These are phyloP conservation scores for Stictonetta naevosa DNA, from an alignment of 2,113 vertebrate species.

Conservation along the genomic window DNA sequence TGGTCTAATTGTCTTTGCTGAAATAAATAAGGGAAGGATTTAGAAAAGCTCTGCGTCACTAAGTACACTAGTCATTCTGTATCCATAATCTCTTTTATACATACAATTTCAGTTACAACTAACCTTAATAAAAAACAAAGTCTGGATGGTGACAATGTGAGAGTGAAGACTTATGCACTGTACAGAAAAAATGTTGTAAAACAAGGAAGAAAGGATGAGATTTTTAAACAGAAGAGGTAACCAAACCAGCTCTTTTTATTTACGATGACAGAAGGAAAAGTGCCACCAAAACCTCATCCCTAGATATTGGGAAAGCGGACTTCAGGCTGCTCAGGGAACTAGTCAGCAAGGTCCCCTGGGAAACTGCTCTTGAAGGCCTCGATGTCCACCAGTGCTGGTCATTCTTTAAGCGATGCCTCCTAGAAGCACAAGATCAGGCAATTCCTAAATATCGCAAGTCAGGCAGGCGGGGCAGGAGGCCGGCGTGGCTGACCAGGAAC, in stretches of 20 bases:
- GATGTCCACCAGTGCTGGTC: too few species aligned
- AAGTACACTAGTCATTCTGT: neutral
- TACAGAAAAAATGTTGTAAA: neutral
- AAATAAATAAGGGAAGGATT: neutral
- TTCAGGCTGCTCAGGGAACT: too few species aligned
- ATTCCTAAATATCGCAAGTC: too few species aligned
- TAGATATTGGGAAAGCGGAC: too few species aligned
- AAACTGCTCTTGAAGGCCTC: too few species aligned
- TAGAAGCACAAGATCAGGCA: too few species aligned
- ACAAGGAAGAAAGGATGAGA: neutral
- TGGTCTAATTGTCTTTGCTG: neutral
- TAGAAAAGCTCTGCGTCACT: neutral
- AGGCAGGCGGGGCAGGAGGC: too few species aligned
- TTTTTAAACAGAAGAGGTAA: neutral
- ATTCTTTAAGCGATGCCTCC: too few species aligned
- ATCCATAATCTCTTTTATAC: neutral
- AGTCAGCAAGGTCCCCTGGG: too few species aligned
- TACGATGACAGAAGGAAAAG: too few species aligned
- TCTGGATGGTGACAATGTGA: neutral
- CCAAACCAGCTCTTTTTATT: neutral
- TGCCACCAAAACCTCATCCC: too few species aligned
- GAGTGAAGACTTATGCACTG: neutral
- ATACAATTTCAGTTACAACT: neutral
- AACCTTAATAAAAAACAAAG: neutral
- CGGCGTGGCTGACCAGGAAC: too few species aligned